Percentiles rank a stretch among this genome's conserved stretches.
Evolutionary conservation across 2,888 invertebrate species (phyloP).

Genomic region (Aelia acuminata): DNA sequence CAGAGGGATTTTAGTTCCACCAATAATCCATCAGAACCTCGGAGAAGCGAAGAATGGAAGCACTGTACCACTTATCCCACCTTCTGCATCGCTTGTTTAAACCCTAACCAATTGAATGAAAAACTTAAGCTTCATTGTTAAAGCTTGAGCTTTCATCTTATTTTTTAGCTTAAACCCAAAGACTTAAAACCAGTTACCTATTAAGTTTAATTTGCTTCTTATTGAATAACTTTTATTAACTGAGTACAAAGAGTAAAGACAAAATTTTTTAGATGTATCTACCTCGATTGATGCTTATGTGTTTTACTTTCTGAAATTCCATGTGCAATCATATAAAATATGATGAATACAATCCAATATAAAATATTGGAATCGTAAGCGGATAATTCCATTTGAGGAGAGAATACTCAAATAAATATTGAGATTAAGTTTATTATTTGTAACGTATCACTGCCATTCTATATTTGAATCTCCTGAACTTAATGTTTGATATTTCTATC

Average conservation of each 20-base stretch:
- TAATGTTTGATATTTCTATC: neutral
- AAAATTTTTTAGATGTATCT: neutral
- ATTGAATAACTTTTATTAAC: conserved; percentile 28
- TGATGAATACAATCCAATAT: too few species aligned
- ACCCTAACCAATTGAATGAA: conserved; percentile 13
- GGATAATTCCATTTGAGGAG: neutral
- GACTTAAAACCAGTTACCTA: conserved; percentile 41
- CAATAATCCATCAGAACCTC: conserved; percentile 52
- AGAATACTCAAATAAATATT: neutral
- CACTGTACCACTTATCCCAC: conserved; percentile 46
- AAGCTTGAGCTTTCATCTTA: conserved; percentile 20
- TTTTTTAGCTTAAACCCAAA: conserved; percentile 31
- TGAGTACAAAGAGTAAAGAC: conserved; percentile 36
- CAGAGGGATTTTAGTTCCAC: conserved; percentile 39
- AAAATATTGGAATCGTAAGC: neutral
- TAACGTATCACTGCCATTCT: neutral
- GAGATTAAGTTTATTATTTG: neutral
- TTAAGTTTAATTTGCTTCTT: conserved; percentile 19
- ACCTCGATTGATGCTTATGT: neutral
- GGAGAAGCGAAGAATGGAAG: conserved; percentile 55
- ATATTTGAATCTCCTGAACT: neutral
- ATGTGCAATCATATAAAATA: neutral
- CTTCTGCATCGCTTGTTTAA: conserved; percentile 53
- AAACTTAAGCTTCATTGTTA: neutral
- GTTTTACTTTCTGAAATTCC: neutral